These are phyloP conservation scores for Centruroides sculpturatus DNA, from an alignment of 1,140 invertebrate species.

Conservation along the genomic window DNA sequence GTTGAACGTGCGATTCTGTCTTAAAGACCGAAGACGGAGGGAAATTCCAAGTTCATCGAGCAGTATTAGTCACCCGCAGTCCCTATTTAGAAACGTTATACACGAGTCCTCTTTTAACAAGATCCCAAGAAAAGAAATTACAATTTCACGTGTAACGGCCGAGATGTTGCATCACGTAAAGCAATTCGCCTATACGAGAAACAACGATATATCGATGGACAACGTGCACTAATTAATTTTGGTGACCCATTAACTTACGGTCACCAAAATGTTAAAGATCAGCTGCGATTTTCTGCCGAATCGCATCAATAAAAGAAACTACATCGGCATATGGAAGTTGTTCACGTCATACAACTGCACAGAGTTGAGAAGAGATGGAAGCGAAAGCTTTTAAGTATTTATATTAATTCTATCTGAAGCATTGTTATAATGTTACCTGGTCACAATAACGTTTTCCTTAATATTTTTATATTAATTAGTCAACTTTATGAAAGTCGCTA, in stretches of 20 bases:
- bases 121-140: constrained; percentile 45
- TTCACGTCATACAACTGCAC: constrained; percentile 32
- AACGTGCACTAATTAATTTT: constrained; percentile 59
- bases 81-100: constrained; percentile 74
- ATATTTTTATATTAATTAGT: too few species aligned
- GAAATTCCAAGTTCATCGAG: constrained; percentile 33
- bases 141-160: constrained; percentile 55
- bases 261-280: constrained; percentile 54
- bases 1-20: constrained; percentile 57
- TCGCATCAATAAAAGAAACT: constrained; percentile 52
- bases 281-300: constrained; percentile 56
- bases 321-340: constrained; percentile 64
- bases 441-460: too few species aligned
- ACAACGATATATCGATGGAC: too few species aligned
- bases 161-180: constrained; percentile 57
- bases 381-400: constrained; percentile 43
- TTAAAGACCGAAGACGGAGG: constrained; percentile 58
- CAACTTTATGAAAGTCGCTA: too few species aligned
- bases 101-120: constrained; percentile 52
- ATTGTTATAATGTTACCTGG: too few species aligned
- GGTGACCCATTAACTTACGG: constrained; percentile 47
- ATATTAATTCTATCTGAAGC: too few species aligned
- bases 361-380: constrained; percentile 47
- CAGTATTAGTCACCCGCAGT: constrained; percentile 65
- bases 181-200: constrained; percentile 67